These are phyloP conservation scores for Mythimna vitellina DNA, from an alignment of 2,888 invertebrate genomes.

Conservation along the genomic window DNA sequence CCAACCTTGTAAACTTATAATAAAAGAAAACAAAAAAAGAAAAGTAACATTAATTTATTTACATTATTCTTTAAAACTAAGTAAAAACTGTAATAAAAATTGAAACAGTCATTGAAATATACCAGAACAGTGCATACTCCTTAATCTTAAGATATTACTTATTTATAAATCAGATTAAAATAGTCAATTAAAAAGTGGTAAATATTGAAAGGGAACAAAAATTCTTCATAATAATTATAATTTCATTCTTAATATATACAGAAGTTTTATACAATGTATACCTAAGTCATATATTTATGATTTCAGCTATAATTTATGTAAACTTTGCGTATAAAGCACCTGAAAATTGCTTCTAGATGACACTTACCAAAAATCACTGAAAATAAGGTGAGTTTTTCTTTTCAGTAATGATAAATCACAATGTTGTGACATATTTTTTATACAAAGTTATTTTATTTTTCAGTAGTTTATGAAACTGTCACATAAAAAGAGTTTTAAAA, in stretches of 20 bases:
- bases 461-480: background rate
- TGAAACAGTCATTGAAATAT: constrained; percentile 3
- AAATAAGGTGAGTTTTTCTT: background rate
- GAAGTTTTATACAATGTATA: constrained; percentile 83
- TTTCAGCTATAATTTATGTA: background rate
- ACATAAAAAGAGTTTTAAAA: background rate
- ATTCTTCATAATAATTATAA: constrained; percentile 54
- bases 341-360: background rate
- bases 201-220: constrained; percentile 80
- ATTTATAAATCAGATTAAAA: constrained; percentile 24
- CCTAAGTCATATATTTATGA: background rate
- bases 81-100: constrained; percentile 45
- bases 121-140: constrained; percentile 28
- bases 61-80: constrained; percentile 48
- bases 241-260: constrained; percentile 59
- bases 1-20: background rate
- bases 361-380: background rate
- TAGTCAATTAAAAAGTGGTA: constrained; percentile 14
- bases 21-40: constrained; percentile 28
- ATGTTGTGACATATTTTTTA: background rate
- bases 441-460: background rate
- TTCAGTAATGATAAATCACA: background rate
- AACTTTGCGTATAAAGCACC: background rate
- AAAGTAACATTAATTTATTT: constrained; percentile 63
- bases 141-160: constrained; percentile 8